Percentiles rank a stretch among this genome's conserved stretches.
These are phyloP conservation scores for Sphyrna mokarran DNA, from an alignment of 2,113 vertebrate species.

Conservation along the genomic window DNA sequence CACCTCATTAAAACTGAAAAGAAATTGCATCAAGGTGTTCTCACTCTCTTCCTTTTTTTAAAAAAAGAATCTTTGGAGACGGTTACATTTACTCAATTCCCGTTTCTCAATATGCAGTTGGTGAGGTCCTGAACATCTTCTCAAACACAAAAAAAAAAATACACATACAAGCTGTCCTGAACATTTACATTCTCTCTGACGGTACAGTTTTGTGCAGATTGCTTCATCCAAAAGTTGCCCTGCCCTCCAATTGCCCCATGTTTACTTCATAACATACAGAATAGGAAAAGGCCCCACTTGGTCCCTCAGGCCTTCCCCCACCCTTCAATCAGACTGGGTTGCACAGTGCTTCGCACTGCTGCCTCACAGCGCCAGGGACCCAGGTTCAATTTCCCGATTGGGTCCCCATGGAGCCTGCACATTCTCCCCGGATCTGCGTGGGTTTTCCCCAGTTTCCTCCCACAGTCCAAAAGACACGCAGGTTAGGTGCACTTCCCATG, in stretches of 20 bases:
- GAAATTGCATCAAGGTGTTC: not conserved
- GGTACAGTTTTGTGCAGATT: not conserved
- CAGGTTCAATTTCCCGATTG: too few species aligned
- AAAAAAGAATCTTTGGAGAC: not conserved
- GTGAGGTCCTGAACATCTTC: not conserved
- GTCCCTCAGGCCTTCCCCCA: not conserved
- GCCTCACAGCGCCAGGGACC: too few species aligned
- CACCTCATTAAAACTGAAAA: not conserved
- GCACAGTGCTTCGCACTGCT: too few species aligned
- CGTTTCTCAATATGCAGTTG: not conserved
- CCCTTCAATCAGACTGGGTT: not conserved
- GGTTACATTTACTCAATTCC: not conserved
- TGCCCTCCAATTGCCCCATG: not conserved
- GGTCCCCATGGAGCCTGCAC: too few species aligned
- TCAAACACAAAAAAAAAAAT: not conserved
- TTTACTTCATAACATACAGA: too few species aligned
- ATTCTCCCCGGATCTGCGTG: too few species aligned
- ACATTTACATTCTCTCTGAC: not conserved
- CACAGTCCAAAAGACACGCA: too few species aligned
- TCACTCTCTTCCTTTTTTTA: not conserved
- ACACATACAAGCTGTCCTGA: not conserved
- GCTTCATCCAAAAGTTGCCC: constrained; percentile 20
- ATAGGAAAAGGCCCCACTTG: not conserved
- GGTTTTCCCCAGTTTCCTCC: too few species aligned
- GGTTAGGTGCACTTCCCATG: too few species aligned